Conservation (phyloP, 2,113 vertebrate genomes). For the Dunckerocampus dactyliophorus region DNA sequence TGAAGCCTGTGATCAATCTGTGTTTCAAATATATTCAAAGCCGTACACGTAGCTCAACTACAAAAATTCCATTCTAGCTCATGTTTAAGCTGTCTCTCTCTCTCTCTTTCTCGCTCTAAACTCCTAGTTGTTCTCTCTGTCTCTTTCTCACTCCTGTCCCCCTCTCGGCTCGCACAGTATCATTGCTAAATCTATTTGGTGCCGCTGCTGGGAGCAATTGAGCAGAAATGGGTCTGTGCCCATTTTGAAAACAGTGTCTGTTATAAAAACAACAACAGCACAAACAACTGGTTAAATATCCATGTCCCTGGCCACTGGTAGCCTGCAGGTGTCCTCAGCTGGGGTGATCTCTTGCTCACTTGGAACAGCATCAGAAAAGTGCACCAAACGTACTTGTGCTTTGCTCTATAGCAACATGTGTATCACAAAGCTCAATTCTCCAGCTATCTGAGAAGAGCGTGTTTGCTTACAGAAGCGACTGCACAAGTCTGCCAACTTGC, state of each 20-base stretch:
- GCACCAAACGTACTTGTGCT: constrained; percentile 38
- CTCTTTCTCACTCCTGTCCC: constrained; percentile 43
- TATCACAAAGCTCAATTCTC: constrained; percentile 40
- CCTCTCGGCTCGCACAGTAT: constrained; percentile 60
- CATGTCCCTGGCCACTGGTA: constrained; percentile 47
- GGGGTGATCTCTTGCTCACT: constrained; percentile 45
- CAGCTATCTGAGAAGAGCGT: constrained; percentile 28
- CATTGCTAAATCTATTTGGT: constrained; percentile 77
- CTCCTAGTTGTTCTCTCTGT: constrained; percentile 44
- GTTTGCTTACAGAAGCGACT: constrained; percentile 37
- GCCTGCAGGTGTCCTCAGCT: constrained; percentile 57
- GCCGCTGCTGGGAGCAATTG: constrained; percentile 73
- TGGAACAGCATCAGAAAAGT: constrained; percentile 51
- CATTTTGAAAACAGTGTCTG: constrained; percentile 70
- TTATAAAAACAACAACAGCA: constrained; percentile 68
- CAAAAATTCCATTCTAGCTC: constrained; percentile 62
- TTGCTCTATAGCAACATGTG: constrained; percentile 39
- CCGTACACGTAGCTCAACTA: constrained; percentile 60
- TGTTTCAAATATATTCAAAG: constrained; percentile 71
- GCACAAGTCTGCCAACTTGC: constrained; percentile 36
- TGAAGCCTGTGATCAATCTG: constrained; percentile 77
- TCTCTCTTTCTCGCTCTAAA: constrained; percentile 21
- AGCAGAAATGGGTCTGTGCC: constrained; percentile 75
- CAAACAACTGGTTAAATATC: constrained; percentile 70
- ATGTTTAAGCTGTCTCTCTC: constrained; percentile 49